These are phyloP conservation scores for Platerodrilus igneus DNA, from an alignment of 2,888 invertebrate species.

Conservation along the genomic window DNA sequence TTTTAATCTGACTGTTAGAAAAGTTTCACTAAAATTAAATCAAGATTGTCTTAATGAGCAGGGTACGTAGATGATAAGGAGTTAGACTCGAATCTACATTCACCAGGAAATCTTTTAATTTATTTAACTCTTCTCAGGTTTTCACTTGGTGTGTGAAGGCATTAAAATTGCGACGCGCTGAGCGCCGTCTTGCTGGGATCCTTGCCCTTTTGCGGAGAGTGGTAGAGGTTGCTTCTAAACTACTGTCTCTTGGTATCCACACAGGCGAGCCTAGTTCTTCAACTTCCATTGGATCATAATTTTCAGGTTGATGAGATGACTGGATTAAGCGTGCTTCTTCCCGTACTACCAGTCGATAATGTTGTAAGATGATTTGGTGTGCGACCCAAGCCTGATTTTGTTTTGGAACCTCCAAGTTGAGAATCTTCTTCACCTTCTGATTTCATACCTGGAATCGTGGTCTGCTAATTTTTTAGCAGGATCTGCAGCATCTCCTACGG, in stretches of 20 bases:
- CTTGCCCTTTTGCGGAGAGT: conserved; percentile 60
- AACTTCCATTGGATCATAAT: conserved; percentile 82
- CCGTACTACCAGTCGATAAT: conserved; percentile 88
- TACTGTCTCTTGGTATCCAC: conserved; percentile 93
- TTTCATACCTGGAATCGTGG: conserved; percentile 68
- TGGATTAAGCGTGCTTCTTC: conserved; percentile 90
- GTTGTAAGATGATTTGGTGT: conserved; percentile 94
- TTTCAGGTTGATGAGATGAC: conserved; percentile 89
- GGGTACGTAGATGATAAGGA: too few relatives aligned
- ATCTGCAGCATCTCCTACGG: conserved; percentile 74
- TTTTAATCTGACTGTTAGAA: too few relatives aligned
- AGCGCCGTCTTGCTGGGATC: conserved; percentile 50
- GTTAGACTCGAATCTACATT: too few relatives aligned
- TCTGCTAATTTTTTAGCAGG: conserved; percentile 45
- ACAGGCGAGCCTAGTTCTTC: conserved; percentile 96
- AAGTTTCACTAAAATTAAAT: too few relatives aligned
- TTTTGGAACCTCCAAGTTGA: conserved; percentile 58
- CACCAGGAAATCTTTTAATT: too few relatives aligned
- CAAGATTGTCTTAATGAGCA: too few relatives aligned
- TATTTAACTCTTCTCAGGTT: too few relatives aligned
- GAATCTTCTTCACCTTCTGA: conserved; percentile 85
- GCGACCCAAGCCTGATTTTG: conserved; percentile 68
- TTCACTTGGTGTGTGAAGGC: too few relatives aligned
- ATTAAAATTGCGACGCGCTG: conserved; percentile 56
- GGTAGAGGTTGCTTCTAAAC: conserved; percentile 56